Evolutionary conservation across 2,888 invertebrate species (phyloP), one percentile per base, ranked within the genome.

Genomic region (Melieria crassipennis): DNA sequence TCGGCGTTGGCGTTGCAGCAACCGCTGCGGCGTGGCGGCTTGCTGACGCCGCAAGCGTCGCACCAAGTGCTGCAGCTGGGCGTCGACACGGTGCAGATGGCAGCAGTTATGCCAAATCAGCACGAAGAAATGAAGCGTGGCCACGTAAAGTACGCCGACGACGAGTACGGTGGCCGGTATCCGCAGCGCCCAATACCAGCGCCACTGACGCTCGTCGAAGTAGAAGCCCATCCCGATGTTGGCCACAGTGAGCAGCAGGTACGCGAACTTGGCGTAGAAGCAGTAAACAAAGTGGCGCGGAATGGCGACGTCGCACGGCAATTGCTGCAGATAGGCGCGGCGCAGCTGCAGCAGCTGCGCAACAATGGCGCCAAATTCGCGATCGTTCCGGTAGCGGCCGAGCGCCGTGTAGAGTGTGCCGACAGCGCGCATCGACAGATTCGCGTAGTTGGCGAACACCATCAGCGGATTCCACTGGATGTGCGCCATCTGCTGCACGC

Each of bases 391-490:
- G 1, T 5, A 30, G 55, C 65, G 70, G 1, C 55, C 47, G 47
- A 61, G 43, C 30, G 60, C 60, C n/a, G 45, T 62, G 46, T 55
- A 61, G 10, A 61, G 5, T 16, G 62, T 16, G n/a, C 11, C 46
- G 5, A 46, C 43, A 0, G 7, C 42, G 7, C 66, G 65, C 55
- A 66, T n/a, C 4, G 4, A 9, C 11, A 30, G 7, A 9, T 56
- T 50, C 6, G 16, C 1, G 10, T 46, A 50, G 10, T 45, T 58
- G 13, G 50, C 16, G 45, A 57, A 57, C n/a, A 56, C 30, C 69
- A 69, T 69, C 11, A 56, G 13, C n/a, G 42, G 57, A 58, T 69
- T 69, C 65, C 56, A 66, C 4, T 65, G 42, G 45, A 70, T 52
- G 10, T 46, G 43, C 11, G 46, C n/a, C 10, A 50, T 56, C 5